Conservation (phyloP, 64 coral and sea anemone genomes). For the Platygyra sinensis region DNA sequence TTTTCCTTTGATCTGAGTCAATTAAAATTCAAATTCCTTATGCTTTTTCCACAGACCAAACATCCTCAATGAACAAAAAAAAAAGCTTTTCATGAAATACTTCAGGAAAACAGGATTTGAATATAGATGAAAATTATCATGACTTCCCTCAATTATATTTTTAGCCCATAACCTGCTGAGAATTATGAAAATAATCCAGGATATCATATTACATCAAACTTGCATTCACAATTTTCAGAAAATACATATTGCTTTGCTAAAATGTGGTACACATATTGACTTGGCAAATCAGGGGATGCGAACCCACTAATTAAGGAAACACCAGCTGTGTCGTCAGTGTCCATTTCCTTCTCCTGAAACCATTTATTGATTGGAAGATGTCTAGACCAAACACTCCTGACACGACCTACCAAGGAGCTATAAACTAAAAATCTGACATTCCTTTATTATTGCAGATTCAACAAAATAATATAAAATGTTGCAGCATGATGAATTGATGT, state of each 20-base stretch:
- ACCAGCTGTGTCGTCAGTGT: not conserved
- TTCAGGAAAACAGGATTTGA: slow-evolving; percentile 30
- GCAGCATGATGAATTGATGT: not conserved
- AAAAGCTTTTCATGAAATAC: not conserved
- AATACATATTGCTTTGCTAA: not conserved
- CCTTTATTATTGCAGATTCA: not conserved
- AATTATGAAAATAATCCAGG: not conserved
- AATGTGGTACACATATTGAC: slow-evolving; percentile 19
- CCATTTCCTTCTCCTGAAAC: slow-evolving; percentile 1
- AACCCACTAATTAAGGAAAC: slow-evolving; percentile 25
- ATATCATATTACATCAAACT: slow-evolving; percentile 9
- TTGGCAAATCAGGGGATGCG: not conserved
- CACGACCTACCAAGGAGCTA: not conserved
- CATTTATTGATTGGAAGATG: slow-evolving; percentile 41
- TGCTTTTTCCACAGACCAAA: slow-evolving; percentile 9
- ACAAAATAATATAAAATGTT: not conserved
- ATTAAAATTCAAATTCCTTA: slow-evolving; percentile 20
- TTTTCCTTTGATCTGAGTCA: not conserved
- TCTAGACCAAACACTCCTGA: slow-evolving; percentile 27
- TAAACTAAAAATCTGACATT: not conserved
- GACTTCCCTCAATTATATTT: slow-evolving; percentile 5
- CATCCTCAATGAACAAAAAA: not conserved
- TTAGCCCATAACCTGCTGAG: slow-evolving; percentile 25
- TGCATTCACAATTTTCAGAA: slow-evolving; percentile 14
- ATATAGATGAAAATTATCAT: slow-evolving; percentile 48